Evolutionary conservation across 2,888 invertebrate genomes (phyloP).

Genomic region (Xestia xanthographa): DNA sequence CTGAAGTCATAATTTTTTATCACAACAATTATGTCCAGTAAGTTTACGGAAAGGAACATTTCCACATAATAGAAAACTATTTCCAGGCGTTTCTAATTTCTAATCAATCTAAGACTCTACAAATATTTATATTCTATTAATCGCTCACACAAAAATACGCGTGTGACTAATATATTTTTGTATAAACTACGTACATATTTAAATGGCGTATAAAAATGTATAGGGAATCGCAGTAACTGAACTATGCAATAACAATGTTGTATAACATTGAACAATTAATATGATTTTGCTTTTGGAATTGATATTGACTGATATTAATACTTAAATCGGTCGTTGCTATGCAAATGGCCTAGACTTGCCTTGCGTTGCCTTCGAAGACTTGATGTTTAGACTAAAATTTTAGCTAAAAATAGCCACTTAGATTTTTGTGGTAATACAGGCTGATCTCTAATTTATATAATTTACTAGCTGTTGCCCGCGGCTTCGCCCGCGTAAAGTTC

Average conservation of each 20-base stretch:
- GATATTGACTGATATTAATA: slow-evolving; percentile 30
- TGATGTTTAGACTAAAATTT: too few species aligned
- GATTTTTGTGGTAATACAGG: neutral
- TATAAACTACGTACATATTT: slow-evolving; percentile 36
- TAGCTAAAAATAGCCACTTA: neutral
- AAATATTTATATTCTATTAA: neutral
- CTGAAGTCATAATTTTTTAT: neutral
- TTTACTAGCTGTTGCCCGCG: too few species aligned
- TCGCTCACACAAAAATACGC: slow-evolving; percentile 19
- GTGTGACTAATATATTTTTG: slow-evolving; percentile 53
- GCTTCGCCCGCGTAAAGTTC: too few species aligned
- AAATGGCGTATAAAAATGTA: slow-evolving; percentile 43
- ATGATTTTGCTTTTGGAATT: slow-evolving; percentile 35
- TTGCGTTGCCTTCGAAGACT: slow-evolving; percentile 24
- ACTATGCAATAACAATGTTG: slow-evolving; percentile 60
- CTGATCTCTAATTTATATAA: neutral
- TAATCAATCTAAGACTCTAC: neutral
- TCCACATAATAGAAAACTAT: neutral
- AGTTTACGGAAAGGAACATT: neutral
- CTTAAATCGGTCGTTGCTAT: slow-evolving; percentile 20
- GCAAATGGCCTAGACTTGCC: slow-evolving; percentile 15
- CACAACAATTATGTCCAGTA: neutral
- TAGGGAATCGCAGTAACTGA: slow-evolving; percentile 43
- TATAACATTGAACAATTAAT: slow-evolving; percentile 55
- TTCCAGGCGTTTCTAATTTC: neutral